Percentiles rank a stretch among this genome's conserved stretches.
Conservation (phyloP, 2,888 invertebrate genomes). For the Macrostomum cliftonense region DNA sequence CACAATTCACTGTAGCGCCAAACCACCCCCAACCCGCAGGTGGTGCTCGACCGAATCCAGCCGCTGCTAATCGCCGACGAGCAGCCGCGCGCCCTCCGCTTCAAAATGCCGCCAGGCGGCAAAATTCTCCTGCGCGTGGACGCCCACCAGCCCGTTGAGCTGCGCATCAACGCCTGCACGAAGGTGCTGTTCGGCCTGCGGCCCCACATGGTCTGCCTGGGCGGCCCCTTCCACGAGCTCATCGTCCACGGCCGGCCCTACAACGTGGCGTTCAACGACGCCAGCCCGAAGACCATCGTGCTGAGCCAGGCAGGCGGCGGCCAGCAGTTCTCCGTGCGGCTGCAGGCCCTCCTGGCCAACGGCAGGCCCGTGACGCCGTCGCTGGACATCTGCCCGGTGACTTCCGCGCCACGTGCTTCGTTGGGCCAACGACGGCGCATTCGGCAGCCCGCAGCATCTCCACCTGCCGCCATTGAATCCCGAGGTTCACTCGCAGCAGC, state of each 20-base stretch:
- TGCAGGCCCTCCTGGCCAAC: conserved; percentile 6
- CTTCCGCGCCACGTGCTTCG: conserved; percentile 6
- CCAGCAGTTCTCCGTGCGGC: not conserved
- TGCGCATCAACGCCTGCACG: conserved; percentile 6
- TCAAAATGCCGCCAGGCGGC: conserved; percentile 1
- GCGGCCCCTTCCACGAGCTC: conserved; percentile 62
- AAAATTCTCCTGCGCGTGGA: not conserved
- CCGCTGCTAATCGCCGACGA: conserved; percentile 6
- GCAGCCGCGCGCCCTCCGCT: conserved; percentile 10
- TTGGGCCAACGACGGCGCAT: conserved; percentile 6
- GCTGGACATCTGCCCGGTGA: conserved; percentile 5
- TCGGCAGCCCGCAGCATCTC: conserved; percentile 7
- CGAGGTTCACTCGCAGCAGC: not conserved
- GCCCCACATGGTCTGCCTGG: conserved; percentile 27
- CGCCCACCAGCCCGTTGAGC: not conserved
- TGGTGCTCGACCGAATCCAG: conserved; percentile 9
- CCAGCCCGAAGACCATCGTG: not conserved
- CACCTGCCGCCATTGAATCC: conserved; percentile 9
- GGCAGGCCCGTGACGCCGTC: not conserved
- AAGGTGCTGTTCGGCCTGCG: conserved; percentile 39
- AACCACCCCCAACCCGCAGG: too few relatives aligned
- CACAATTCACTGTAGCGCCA: too few relatives aligned
- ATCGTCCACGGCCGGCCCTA: conserved; percentile 63
- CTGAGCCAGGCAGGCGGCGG: not conserved
- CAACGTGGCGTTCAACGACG: conserved; percentile 22